Evolutionary conservation across 1,140 invertebrate species (phyloP), one percentile per base, ranked within the genome.

Genomic region (Helicorthomorpha holstii): DNA sequence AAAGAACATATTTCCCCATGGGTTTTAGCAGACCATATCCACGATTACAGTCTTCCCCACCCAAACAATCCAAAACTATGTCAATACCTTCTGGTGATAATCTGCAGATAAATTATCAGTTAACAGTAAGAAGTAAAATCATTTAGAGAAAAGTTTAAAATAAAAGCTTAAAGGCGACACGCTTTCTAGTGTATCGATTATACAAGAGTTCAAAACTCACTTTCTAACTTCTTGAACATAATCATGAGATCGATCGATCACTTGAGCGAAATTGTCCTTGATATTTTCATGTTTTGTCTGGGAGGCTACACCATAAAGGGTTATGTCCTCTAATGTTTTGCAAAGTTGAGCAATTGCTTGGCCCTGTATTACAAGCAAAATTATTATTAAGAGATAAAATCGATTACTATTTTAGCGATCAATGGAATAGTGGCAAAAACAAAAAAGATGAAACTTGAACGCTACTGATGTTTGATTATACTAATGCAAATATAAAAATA

Each of bases 1-100:
- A 93, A 25, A 91, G 74, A 58, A 91, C 77, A 63, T 90, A 90
- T 73, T 78, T 81, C 63, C 88, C 88, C 80, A 91, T 83, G 0
- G 87, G 85, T 66, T 87, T 89, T 42, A 93, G 72, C 21, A 92
- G 71, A 34, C 73, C 75, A 60, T 88, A 85, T 34, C 86, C 85
- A 61, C 81, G 78, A 67, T 82, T 83, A 63, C 83, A 85, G 66
- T 93, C 86, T 58, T 91, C 86, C 14, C 86, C 85, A 64, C 83
- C 87, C 42, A 90, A 69, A 64, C 85, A 88, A 67, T 92, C 87
- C 60, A 93, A 67, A 14, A 91, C 82, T 41, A 90, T 78, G 62
- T 91, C 85, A 4, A 93, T 83, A 26, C 88, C 87, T 58, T 83
- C 80, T 7, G 82, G 74, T 3, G 73, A 74, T 26, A 83, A 68